Base-by-base conservation (phyloP, 2,113 vertebrate genomes). In the Australoheros scitulus region DNA sequence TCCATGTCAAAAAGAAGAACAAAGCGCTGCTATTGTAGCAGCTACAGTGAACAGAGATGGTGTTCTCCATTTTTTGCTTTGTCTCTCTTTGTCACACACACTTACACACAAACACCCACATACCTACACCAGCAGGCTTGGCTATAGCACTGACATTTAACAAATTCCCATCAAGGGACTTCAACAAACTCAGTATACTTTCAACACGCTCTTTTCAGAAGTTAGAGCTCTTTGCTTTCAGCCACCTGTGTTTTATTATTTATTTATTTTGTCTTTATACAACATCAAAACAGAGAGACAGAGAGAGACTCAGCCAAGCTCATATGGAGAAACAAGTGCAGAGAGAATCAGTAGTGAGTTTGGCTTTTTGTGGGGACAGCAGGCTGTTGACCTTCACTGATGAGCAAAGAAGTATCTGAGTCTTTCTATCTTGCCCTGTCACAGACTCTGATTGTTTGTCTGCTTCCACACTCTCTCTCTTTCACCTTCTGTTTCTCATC, bases 341-440 rank as follows among this genome's bases (percentile, higher is more conserved):
- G 68, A 55, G 60, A 47, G n/a, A 83, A 72, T 4, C 63, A 52
- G 72, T 47, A 57, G 59, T 18, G 50, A 79, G 7, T 43, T 76
- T 1, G 11, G 64, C 55, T 87, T 86, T 87, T 76, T 68, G 79
- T 14, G 55, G 41, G 65, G 61, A 87, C 80, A 58, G 70, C 10
- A 52, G 57, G 64, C 81, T 80, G 77, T 79, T 91, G 87, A 88
- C 90, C 92, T 89, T 89, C 84, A 68, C 63, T 88, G 87, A 87
- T 47, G 79, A 89, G 68, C 14, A 22, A 32, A 76, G 82, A 84
- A 80, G 70, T 76, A 77, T 57, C 77, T 6, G 61, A 34, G 56
- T 81, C 64, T 61, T 64, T 88, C 79, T 34, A 26, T 79, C 63
- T 83, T 34, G 38, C 17, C 59, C 77, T 57, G 78, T 80, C 77